Percentiles rank a stretch among this genome's conserved stretches.
These are phyloP conservation scores for Poicephalus gulielmi DNA, from an alignment of 2,113 vertebrate species.

Conservation along the genomic window DNA sequence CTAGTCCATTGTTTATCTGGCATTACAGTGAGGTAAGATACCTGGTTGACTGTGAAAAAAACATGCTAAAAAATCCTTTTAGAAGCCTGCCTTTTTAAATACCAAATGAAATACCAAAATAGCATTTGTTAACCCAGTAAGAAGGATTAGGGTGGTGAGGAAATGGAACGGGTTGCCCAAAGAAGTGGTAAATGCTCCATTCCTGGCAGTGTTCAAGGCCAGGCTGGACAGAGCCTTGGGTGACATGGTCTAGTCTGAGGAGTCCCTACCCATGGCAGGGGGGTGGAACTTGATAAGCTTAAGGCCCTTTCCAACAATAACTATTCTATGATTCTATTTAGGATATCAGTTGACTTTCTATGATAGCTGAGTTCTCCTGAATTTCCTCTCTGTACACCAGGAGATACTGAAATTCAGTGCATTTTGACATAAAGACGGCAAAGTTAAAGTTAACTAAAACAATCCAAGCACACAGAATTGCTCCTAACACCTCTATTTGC, in stretches of 20 bases:
- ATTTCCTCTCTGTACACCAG: background rate
- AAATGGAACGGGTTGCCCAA: background rate
- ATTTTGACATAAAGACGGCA: background rate
- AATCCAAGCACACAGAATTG: rapidly evolving
- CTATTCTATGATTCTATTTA: background rate
- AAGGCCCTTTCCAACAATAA: background rate
- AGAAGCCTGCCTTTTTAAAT: background rate
- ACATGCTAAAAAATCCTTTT: background rate
- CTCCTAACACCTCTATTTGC: background rate
- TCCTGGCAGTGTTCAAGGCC: background rate
- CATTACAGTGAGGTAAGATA: background rate
- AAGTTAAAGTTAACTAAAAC: background rate
- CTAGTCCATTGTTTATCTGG: background rate
- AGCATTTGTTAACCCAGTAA: background rate
- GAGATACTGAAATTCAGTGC: background rate
- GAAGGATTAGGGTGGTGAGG: background rate
- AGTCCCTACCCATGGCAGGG: background rate
- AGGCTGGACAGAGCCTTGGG: background rate
- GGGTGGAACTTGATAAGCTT: background rate
- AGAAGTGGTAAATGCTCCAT: background rate
- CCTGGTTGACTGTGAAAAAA: rapidly evolving
- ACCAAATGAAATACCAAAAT: background rate
- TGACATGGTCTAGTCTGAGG: background rate
- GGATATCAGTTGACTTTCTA: background rate
- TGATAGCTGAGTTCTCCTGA: background rate